phyloP scores from a whole-genome alignment of 1,140 invertebrate genomes.

The Formica selysi region DNA sequence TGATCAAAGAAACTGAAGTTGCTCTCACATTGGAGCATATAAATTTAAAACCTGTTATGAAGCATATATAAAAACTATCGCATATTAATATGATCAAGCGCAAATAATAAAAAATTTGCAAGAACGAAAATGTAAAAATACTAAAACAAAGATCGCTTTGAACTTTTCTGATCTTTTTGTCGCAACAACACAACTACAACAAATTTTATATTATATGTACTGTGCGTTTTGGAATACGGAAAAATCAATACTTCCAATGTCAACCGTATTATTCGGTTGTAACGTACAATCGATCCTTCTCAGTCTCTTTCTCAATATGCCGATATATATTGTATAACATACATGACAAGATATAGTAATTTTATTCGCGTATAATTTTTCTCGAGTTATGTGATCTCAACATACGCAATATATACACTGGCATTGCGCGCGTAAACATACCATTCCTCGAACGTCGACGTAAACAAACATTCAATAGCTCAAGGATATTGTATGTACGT shows the following conservation, averaged over 20 bases:
- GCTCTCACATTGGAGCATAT: neutral
- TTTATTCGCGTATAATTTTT: neutral
- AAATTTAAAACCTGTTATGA: neutral
- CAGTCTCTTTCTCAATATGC: too few species aligned
- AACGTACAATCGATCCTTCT: conserved; percentile 3
- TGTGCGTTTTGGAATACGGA: neutral
- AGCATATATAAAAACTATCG: conserved; percentile 1
- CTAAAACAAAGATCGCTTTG: neutral
- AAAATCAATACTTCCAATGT: conserved; percentile 32
- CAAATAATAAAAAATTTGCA: conserved; percentile 3
- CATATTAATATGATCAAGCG: neutral
- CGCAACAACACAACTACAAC: neutral
- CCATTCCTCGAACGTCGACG: neutral
- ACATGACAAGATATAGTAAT: neutral
- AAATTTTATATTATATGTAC: neutral
- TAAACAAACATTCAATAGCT: neutral
- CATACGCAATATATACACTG: neutral
- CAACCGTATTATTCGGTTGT: neutral
- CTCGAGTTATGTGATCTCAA: neutral
- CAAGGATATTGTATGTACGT: too few species aligned
- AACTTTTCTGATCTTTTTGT: conserved; percentile 10
- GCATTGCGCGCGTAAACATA: neutral
- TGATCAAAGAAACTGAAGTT: neutral
- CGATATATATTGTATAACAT: neutral
- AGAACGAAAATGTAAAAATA: neutral